Evolutionary conservation across 2,797 vertebrate species (phyloP).

Genomic region (Fratercula arctica): DNA sequence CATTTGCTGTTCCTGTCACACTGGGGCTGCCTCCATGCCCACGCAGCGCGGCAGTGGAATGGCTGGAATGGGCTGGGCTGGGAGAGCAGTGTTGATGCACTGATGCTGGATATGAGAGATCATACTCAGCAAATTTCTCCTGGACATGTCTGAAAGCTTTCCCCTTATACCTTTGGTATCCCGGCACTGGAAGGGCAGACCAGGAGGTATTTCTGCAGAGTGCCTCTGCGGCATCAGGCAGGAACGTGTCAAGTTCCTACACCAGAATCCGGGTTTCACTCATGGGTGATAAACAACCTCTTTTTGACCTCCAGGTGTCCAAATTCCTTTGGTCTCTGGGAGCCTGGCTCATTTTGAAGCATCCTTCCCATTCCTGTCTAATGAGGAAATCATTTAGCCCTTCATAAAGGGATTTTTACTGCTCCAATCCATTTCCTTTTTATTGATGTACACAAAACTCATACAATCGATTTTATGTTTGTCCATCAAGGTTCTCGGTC

Average conservation of each 20-base stretch:
- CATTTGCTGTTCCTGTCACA: not conserved
- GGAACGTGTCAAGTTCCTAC: not conserved
- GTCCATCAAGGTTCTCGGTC: not conserved
- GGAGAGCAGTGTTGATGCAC: not conserved
- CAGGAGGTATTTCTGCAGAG: not conserved
- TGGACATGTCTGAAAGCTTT: not conserved
- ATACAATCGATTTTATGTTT: not conserved
- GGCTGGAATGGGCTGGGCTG: not conserved
- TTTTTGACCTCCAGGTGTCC: not conserved
- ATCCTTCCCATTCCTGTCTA: not conserved
- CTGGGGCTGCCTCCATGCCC: not conserved
- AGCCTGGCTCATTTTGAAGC: not conserved
- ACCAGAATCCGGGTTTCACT: not conserved
- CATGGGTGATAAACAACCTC: not conserved
- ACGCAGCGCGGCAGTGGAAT: not conserved
- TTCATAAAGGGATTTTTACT: constrained; percentile 7
- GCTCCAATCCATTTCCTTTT: not conserved
- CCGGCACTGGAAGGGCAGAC: not conserved
- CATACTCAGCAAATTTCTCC: not conserved
- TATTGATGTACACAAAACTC: not conserved
- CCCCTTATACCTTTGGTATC: not conserved
- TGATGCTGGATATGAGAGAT: fast-evolving
- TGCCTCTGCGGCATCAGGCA: not conserved
- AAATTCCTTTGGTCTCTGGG: not conserved
- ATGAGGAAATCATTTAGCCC: not conserved